Conservation (phyloP, 2,797 vertebrate genomes). For the Phaenicophaeus curvirostris region DNA sequence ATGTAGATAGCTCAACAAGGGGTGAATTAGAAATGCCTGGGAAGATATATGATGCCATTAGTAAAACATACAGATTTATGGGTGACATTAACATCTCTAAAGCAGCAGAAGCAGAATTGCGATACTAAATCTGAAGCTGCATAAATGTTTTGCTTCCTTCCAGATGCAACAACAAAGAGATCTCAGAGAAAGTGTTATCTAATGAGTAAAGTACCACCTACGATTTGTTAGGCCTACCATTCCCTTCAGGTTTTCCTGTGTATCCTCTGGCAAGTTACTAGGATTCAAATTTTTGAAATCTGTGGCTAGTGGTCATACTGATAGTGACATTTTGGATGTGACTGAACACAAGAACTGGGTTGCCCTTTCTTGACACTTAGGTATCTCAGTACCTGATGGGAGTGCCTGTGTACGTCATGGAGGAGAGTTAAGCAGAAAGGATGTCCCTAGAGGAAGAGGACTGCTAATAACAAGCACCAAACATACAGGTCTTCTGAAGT, state of each 20-base stretch:
- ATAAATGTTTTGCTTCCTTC: not conserved
- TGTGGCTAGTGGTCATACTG: not conserved
- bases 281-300: not conserved
- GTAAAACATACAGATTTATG: conserved; percentile 44
- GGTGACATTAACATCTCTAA: not conserved
- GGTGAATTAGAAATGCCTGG: conserved; percentile 5
- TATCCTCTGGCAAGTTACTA: not conserved
- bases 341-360: not conserved
- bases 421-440: not conserved
- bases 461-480: not conserved
- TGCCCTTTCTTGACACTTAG: not conserved
- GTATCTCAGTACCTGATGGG: not conserved
- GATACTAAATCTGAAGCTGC: not conserved
- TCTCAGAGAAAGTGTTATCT: not conserved
- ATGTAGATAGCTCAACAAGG: conserved; percentile 8
- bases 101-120: not conserved
- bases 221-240: not conserved
- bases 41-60: conserved; percentile 39
- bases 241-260: not conserved
- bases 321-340: not conserved
- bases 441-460: not conserved
- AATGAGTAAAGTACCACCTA: not conserved
- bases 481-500: not conserved
- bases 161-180: not conserved
- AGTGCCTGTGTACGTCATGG: accelerated